Percentiles rank a stretch among this genome's conserved stretches.
These are phyloP conservation scores for Atethmia centrago DNA, from an alignment of 2,888 invertebrate species.

Conservation along the genomic window DNA sequence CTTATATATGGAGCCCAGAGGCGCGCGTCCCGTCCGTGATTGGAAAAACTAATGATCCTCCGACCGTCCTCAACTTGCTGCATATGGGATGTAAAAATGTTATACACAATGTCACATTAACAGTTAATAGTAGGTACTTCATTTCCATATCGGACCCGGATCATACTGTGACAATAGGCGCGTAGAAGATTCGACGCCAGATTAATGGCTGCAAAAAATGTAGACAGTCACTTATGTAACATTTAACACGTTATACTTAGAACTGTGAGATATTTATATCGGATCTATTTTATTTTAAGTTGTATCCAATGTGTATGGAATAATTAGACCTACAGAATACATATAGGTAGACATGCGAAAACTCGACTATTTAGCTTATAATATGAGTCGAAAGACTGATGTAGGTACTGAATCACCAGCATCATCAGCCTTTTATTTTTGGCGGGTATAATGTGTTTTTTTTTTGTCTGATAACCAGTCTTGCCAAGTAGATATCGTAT, in stretches of 20 bases:
- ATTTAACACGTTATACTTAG: not conserved
- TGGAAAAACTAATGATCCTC: conserved; percentile 82
- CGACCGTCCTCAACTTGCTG: conserved; percentile 77
- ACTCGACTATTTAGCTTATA: not conserved
- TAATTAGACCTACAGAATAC: not conserved
- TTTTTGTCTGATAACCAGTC: too few species aligned
- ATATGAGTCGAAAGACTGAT: not conserved
- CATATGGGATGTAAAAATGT: conserved; percentile 75
- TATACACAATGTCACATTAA: conserved; percentile 88
- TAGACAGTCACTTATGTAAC: conserved; percentile 2
- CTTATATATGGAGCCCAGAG: conserved; percentile 78
- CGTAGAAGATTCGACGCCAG: conserved; percentile 65
- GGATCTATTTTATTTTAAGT: not conserved
- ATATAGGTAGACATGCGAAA: too few species aligned
- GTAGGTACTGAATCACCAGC: too few species aligned
- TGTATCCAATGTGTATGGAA: not conserved
- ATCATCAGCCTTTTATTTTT: too few species aligned
- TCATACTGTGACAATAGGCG: conserved; percentile 72
- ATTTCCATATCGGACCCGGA: conserved; percentile 86
- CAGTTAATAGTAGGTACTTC: conserved; percentile 81
- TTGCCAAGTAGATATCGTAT: too few species aligned
- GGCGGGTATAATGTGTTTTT: too few species aligned
- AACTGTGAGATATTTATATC: conserved; percentile 6
- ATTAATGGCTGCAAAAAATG: conserved; percentile 75
- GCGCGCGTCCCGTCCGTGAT: conserved; percentile 82